Base-by-base conservation (phyloP, 2,888 invertebrate species). In the Lasiommata megera region DNA sequence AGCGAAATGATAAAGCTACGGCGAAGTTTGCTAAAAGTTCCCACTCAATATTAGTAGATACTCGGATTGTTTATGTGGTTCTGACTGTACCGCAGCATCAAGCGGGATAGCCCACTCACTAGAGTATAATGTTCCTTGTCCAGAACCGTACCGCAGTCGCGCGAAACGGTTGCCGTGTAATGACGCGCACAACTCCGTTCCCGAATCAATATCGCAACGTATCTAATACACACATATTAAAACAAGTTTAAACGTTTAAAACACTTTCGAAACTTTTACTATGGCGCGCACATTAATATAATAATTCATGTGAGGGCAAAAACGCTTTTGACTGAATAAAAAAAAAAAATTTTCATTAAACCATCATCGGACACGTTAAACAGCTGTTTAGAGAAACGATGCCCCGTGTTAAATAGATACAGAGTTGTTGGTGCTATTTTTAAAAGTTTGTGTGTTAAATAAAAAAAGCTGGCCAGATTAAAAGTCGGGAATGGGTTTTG, bases 111-210 rank as follows among this genome's bases (percentile, higher is more conserved):
- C 73, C 34, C 44, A 8, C n/a, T n/a, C n/a, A n/a, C n/a, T n/a
- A n/a, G n/a, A n/a, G n/a, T n/a, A n/a, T n/a, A n/a, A n/a, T n/a
- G n/a, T n/a, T n/a, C n/a, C n/a, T n/a, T n/a, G n/a, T n/a, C n/a
- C n/a, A n/a, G n/a, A n/a, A n/a, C n/a, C n/a, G 14, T 28, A 9
- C 60, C 76, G 78, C 87, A 88, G 88, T 88, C 81, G 83, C 79
- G 80, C 65, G 68, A 71, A 74, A 80, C 79, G 72, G 71, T 71
- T 83, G 84, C 63, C 79, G 81, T 76, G 82, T 74, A 76, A 66
- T 72, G 73, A 82, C 83, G 50, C 14, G 76, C 72, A 70, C 64
- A 68, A 69, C 68, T 67, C 28, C 6, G n/a, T 68, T 72, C 74
- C 65, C 74, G 73, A 83, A 84, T 84, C 86, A 76, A 83, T 85